Evolutionary conservation across 2,888 invertebrate species (phyloP), one percentile per base, ranked within the genome.

Genomic region (Coronaproctus castanopsis): DNA sequence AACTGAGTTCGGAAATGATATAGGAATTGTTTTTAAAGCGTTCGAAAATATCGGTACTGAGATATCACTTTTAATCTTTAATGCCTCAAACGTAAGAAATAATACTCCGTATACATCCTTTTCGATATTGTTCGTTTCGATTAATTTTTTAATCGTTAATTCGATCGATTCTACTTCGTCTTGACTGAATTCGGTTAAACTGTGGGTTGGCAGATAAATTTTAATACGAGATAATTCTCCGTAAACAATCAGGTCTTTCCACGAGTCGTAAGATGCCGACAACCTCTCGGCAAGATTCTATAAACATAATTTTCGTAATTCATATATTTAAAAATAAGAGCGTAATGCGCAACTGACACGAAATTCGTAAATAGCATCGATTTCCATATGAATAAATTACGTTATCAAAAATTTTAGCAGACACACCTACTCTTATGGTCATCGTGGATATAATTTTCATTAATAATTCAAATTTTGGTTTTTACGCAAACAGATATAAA

Each of bases 21-120:
- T 14, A 36, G 36, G 36, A 14, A 36, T 36, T 14, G 36, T 36
- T 36, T 36, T 36, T 36, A 14, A 14, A 8, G 14, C 5, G 14
- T 36, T 55, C 59, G 2, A 51, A 50, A 55, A 56, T 14, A 36
- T 14, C 36, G 36, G 14, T 36, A 36, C 5, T 8, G 56, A 24
- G 14, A 59, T 2, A 20, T 59, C 59, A n/a, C 59, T 55, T 36
- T 59, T 59, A 23, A 59, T n/a, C 51, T 55, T 59, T 18, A 55
- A 49, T 8, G 55, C 52, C 24, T 59, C 56, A 19, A 56, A 21
- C n/a, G 21, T 19, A 5, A 55, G 51, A 18, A 52, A 18, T 1
- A 59, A 52, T n/a, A 59, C 48, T 14, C 56, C 56, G 1, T n/a
- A n/a, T 10, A 20, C 14, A 18, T 21, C 18, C 2, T 57, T 19